Conservation (phyloP, 2,888 invertebrate genomes). For the Agrochola lychnidis region DNA sequence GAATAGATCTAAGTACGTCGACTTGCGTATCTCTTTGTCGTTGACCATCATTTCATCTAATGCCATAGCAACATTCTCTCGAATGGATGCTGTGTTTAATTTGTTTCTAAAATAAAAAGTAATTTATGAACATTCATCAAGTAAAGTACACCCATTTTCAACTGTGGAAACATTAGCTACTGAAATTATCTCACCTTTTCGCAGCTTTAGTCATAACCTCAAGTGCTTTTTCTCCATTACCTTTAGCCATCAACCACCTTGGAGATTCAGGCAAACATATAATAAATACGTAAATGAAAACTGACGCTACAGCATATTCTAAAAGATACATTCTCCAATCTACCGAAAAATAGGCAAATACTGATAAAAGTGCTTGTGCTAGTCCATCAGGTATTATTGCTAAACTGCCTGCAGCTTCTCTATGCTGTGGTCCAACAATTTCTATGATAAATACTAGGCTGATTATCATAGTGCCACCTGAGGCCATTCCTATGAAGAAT, state of each 20-base stretch:
- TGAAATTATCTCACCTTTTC: constrained; percentile 58
- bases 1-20: constrained; percentile 74
- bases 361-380: constrained; percentile 72
- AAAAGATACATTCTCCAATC: constrained; percentile 76
- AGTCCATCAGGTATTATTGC: constrained; percentile 75
- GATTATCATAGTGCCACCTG: constrained; percentile 93
- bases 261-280: constrained; percentile 77
- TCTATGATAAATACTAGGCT: constrained; percentile 89
- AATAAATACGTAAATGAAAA: constrained; percentile 69
- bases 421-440: constrained; percentile 88
- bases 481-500: constrained; percentile 92
- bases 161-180: not conserved
- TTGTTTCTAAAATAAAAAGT: constrained; percentile 73
- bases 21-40: constrained; percentile 60
- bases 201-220: constrained; percentile 73
- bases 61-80: constrained; percentile 69
- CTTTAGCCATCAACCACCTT: constrained; percentile 78
- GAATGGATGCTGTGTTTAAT: constrained; percentile 67
- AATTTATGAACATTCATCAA: not conserved
- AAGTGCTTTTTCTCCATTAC: constrained; percentile 71
- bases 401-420: constrained; percentile 79
- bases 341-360: constrained; percentile 74
- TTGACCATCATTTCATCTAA: constrained; percentile 67
- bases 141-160: not conserved
- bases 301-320: constrained; percentile 66